Base-by-base conservation (phyloP, 2,113 vertebrate species). In the Odocoileus virginianus region DNA sequence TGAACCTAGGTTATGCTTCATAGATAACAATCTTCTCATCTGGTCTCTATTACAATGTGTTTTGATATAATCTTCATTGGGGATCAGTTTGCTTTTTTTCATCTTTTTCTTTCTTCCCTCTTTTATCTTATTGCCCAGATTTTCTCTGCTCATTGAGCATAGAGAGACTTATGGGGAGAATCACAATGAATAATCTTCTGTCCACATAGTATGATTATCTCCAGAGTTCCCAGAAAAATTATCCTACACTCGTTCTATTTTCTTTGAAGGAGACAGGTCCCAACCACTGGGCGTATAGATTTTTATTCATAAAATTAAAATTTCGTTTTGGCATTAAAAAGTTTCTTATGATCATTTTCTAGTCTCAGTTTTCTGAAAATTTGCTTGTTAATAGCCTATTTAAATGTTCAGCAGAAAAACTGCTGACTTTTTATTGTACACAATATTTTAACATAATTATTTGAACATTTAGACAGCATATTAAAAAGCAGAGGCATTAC, bases 321-420 rank as follows among this genome's bases (percentile, higher is more conserved):
- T 81, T n/a, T 95, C 50, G 8, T 61, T 91, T 79, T 14, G 15
- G 5, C 10, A 54, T 74, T 50, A 3, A 19, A 57, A 96, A 92
- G 17, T 89, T 97, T 13, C 33, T 95, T 28, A 15, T 79, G 79
- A 91, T 79, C 12, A 78, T 88, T 96, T 97, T 93, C 76, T 93
- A 78, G 79, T 27, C 64, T 86, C 52, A 79, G 13, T 96, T 87
- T 84, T 5, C 30, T 89, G 33, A 90, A 89, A 78, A 14, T 85
- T 57, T 96, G 84, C 23, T 94, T 98, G 55, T 96, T 93, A 96
- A 84, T 92, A 47, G 27, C 16, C 23, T 52, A 71, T 55, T 97
- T 97, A 83, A 50, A 87, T 94, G 85, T 96, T 91, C 28, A 87
- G 28, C 54, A 97, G 88, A 91, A 96, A 95, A 97, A 97, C 40